Evolutionary conservation across 2,888 invertebrate species (phyloP), one percentile per base, ranked within the genome.

Genomic region (Erannis defoliaria): DNA sequence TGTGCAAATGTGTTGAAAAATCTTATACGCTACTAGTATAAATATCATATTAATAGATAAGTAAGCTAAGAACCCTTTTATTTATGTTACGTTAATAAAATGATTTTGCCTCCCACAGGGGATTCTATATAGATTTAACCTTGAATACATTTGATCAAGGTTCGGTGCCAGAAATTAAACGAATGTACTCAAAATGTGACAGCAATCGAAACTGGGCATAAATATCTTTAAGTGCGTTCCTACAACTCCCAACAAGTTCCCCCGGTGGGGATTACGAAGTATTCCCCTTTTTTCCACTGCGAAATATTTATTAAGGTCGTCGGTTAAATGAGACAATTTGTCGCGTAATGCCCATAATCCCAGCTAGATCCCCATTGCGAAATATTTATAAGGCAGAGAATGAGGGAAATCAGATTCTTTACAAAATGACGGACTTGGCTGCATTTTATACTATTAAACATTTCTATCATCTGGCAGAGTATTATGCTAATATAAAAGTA

Each of bases 291-390:
- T 43, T 43, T 43, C 4, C 10, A 26, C 26, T 23, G 14, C 14
- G 16, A 43, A 26, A 43, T 43, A 26, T 43, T 43, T 43, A 43
- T 43, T 8, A 43, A 43, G 26, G 26, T 26, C 43, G 43, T 14
- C 8, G 14, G 26, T 10, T 14, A 43, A 43, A 26, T 26, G 43
- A 14, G 14, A 43, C 23, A 26, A 26, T 43, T 43, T 16, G 14
- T 43, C 26, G 43, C 10, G 23, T 26, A 43, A 43, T 43, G 14
- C 43, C 14, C 9, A 26, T 26, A 43, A 26, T 14, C 43, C 26
- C 26, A 2, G 5, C 9, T 14, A 26, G 43, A 2, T 12, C 21
- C 19, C 12, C 19, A 19, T 21, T 40, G 21, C 12, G 23, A 43
- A 14, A 26, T 26, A 43, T 26, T 26, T 26, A 9, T n/a, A 26